Evolutionary conservation across 2,797 vertebrate species (phyloP).

Genomic region (Tenualosa ilisha): DNA sequence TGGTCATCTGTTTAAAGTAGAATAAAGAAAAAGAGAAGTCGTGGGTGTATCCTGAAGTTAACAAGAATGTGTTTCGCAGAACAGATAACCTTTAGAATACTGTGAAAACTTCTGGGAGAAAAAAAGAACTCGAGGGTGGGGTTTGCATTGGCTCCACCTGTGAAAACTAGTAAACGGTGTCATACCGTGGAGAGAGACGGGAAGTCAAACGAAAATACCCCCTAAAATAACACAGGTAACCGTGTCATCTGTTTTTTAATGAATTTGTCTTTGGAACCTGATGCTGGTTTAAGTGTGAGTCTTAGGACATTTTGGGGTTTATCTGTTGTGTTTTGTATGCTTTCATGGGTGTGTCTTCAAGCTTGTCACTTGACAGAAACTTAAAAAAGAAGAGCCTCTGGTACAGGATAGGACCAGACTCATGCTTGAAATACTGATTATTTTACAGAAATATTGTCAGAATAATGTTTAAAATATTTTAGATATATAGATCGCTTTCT

Average conservation of each 20-base stretch:
- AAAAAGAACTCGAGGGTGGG: background rate
- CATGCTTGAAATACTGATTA: background rate
- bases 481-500: background rate
- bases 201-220: background rate
- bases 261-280: background rate
- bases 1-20: background rate
- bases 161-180: background rate
- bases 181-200: background rate
- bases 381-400: background rate
- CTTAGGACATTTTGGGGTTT: background rate
- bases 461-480: background rate
- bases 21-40: background rate
- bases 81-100: background rate
- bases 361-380: background rate
- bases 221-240: background rate
- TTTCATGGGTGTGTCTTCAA: background rate
- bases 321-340: background rate
- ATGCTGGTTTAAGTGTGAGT: background rate
- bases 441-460: background rate
- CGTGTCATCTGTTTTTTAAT: background rate
- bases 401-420: background rate
- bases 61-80: background rate
- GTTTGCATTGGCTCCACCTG: background rate
- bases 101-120: background rate
- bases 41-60: background rate